Conservation (phyloP, 2,113 vertebrate genomes). For the Psilopogon haemacephalus region DNA sequence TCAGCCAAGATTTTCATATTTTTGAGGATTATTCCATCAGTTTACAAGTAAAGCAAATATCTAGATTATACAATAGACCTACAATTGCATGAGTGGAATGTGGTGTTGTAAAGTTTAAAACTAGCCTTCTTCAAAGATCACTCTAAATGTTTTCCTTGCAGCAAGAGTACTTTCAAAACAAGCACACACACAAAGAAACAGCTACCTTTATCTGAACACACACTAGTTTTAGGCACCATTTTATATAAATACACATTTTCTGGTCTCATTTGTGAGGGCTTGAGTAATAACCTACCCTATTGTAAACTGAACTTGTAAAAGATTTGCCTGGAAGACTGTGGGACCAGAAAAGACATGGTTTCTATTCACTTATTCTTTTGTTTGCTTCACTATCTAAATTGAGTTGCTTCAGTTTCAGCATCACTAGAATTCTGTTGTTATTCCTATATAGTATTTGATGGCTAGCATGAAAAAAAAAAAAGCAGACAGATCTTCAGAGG, state of each 20-base stretch:
- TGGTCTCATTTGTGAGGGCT: neutral
- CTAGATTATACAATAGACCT: neutral
- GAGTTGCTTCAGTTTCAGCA: neutral
- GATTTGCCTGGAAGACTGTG: neutral
- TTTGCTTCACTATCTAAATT: neutral
- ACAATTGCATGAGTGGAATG: neutral
- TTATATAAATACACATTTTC: neutral
- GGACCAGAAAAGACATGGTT: neutral
- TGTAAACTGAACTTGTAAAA: neutral
- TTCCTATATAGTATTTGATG: neutral
- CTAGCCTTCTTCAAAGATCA: neutral
- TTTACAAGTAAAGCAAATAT: neutral
- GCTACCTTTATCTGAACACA: neutral
- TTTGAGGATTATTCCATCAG: neutral
- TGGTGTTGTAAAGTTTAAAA: neutral
- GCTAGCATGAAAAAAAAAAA: neutral
- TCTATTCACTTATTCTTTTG: neutral
- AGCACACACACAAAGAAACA: neutral
- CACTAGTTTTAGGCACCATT: neutral
- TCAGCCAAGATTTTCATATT: neutral
- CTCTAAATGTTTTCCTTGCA: neutral
- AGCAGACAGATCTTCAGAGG: neutral
- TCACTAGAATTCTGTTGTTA: neutral
- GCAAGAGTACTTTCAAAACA: neutral
- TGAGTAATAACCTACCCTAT: neutral